Conservation (phyloP, 2,113 vertebrate species). For the Seriola rivoliana region DNA sequence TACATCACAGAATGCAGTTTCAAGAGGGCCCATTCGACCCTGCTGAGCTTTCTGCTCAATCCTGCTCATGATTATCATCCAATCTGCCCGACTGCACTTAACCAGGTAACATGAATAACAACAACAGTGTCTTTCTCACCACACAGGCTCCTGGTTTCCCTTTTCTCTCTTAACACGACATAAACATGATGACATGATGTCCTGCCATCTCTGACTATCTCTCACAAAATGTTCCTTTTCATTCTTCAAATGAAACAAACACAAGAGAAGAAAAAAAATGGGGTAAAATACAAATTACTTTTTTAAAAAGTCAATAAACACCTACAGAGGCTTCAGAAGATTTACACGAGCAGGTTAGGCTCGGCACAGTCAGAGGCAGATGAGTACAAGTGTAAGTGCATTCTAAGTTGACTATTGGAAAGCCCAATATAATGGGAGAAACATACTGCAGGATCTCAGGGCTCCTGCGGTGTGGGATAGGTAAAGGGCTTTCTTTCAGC, state of each 20-base stretch:
- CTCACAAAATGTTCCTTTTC: neutral
- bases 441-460: neutral
- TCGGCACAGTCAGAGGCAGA: neutral
- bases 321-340: neutral
- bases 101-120: neutral
- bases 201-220: neutral
- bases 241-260: neutral
- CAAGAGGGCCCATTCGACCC: neutral
- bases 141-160: neutral
- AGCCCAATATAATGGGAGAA: neutral
- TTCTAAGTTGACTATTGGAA: neutral
- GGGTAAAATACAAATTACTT: no score
- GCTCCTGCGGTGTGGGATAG: neutral
- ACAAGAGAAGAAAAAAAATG: neutral
- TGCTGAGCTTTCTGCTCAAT: neutral
- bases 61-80: neutral
- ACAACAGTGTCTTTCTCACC: neutral
- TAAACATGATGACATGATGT: neutral
- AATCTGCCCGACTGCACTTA: neutral
- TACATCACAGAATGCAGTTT: constrained; percentile 7
- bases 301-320: neutral
- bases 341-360: neutral
- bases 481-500: no score
- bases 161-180: neutral
- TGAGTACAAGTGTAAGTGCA: no score